Base-by-base conservation (phyloP, 2,113 vertebrate genomes). In the Hipposideros armiger region DNA sequence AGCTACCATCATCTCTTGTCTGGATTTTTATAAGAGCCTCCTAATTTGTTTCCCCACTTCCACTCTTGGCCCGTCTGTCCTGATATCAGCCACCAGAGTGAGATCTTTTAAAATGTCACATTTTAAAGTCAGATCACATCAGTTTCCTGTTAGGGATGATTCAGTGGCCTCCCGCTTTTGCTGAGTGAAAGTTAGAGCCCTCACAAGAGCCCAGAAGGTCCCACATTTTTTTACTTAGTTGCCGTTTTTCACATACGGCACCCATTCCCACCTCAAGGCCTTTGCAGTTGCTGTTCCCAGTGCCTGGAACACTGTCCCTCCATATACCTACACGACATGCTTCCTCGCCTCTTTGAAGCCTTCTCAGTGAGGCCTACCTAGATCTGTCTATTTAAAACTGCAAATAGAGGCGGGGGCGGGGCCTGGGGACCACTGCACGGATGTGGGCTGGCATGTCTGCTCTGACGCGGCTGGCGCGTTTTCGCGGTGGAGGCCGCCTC, bases 401-500 rank as follows among this genome's bases (percentile, higher is more conserved):
- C 9, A 16, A 6, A 50, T 50, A 50, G 36, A 36, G 36, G 36
- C 2, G 52, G 67, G 14, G 36, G 86, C 0, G 62, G 0, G 42
- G 20, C 40, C 36, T 4, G 8, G 42, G 10, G 54, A 5, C 11
- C 1, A 20, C 24, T 0, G 11, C 28, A 0, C 1, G 16, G 50
- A 28, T 3, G 40, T 1, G 0, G 6, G 32, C 40, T 4, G 62
- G 4, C 20, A 97, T 98, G 98, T 90, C 47, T 19, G 67, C 67
- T 32, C 30, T 96, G 64, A 14, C 64, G 22, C n/a, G 89, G 13
- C 2, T 96, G 82, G 30, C 22, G 45, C 47, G 96, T 70, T 73
- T 98, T 30, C 91, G 97, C 24, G 42, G 64, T 0, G 95, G 94
- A 70, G 91, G 95, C 70, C 80, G 78, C 4, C 78, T 97, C 32